Evolutionary conservation across 2,888 invertebrate genomes (phyloP).

Genomic region (Lissonota sp.): DNA sequence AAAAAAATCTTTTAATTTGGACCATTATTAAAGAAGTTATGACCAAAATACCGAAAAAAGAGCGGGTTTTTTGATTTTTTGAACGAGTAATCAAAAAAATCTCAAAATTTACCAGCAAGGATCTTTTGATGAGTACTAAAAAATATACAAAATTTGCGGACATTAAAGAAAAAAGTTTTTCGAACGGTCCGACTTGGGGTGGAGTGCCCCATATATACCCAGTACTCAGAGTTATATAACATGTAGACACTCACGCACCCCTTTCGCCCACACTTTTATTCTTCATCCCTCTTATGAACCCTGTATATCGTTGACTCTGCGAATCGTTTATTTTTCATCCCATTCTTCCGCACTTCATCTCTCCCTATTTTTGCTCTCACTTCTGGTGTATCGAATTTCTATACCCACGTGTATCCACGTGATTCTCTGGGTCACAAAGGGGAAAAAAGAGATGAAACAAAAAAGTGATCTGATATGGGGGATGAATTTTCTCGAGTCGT

Average conservation of each 20-base stretch:
- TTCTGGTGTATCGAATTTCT: conserved; percentile 24
- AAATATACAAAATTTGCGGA: too few species aligned
- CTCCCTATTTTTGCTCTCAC: conserved; percentile 9
- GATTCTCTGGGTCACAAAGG: background rate
- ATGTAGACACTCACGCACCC: background rate
- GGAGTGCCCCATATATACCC: background rate
- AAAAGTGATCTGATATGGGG: conserved; percentile 14
- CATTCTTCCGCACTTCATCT: background rate
- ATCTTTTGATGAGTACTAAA: too few species aligned
- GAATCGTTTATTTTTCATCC: conserved; percentile 24
- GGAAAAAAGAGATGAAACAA: background rate
- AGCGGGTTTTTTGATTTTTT: too few species aligned
- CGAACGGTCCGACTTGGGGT: too few species aligned
- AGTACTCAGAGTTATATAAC: conserved; percentile 6
- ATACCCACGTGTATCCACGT: conserved; percentile 18
- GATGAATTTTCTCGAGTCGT: conserved; percentile 11
- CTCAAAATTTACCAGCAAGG: too few species aligned
- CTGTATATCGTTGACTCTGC: conserved; percentile 32
- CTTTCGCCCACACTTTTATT: background rate
- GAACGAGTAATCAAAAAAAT: too few species aligned
- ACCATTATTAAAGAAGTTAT: too few species aligned
- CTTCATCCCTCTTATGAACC: background rate
- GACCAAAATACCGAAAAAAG: too few species aligned
- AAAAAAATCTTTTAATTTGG: too few species aligned
- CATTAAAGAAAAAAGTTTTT: too few species aligned